These are phyloP conservation scores for Nilaparvata lugens DNA, from an alignment of 1,140 invertebrate species.

Conservation along the genomic window DNA sequence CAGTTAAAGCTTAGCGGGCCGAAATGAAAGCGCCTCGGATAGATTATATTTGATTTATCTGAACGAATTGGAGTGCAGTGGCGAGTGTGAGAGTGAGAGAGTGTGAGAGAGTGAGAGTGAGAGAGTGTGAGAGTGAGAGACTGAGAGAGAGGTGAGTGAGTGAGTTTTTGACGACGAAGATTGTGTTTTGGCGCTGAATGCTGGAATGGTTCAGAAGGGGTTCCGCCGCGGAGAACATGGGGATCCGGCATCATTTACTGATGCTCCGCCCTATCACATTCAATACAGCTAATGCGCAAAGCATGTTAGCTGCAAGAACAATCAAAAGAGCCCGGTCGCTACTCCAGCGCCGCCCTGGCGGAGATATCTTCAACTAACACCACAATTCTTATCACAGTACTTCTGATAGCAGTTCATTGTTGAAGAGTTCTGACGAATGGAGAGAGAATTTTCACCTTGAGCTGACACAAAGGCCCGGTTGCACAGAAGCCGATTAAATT, in stretches of 20 bases:
- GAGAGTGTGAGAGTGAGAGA: background rate
- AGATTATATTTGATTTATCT: too few species aligned
- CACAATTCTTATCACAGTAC: too few species aligned
- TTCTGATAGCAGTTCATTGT: too few species aligned
- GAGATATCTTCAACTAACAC: background rate
- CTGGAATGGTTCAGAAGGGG: background rate
- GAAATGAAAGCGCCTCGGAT: too few species aligned
- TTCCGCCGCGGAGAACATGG: background rate
- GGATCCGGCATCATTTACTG: background rate
- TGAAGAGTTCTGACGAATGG: too few species aligned
- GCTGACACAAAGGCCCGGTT: too few species aligned
- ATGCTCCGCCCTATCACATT: background rate
- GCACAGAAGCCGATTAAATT: too few species aligned
- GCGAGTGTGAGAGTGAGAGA: too few species aligned
- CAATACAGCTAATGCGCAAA: constrained; percentile 2
- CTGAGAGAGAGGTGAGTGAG: background rate
- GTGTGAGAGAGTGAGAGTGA: background rate
- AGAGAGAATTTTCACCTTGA: too few species aligned
- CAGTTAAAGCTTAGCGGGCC: too few species aligned
- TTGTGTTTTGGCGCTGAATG: background rate
- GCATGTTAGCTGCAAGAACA: constrained; percentile 3
- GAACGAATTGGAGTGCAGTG: too few species aligned
- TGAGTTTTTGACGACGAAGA: background rate
- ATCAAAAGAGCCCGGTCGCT: background rate
- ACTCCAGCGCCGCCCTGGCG: constrained; percentile 3